Percentiles rank a stretch among this genome's conserved stretches.
These are phyloP conservation scores for Collichthys lucidus DNA, from an alignment of 2,113 vertebrate genomes.

Conservation along the genomic window DNA sequence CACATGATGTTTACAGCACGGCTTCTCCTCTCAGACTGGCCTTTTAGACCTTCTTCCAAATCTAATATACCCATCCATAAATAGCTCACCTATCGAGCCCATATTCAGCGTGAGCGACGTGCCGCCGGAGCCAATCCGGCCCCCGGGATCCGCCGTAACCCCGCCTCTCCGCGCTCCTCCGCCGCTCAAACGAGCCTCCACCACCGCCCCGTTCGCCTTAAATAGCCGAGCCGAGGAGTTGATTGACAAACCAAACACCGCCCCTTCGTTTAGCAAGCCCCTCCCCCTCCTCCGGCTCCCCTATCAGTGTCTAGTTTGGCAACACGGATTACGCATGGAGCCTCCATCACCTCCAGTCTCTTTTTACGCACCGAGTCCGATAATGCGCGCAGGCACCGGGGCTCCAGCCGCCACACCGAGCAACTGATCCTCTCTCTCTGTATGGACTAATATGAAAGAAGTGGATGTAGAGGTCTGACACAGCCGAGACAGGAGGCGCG, in stretches of 20 bases:
- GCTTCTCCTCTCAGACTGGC: constrained; percentile 71
- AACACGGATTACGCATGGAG: constrained; percentile 92
- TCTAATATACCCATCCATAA: constrained; percentile 98
- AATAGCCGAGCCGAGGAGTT: constrained; percentile 87
- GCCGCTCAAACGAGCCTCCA: constrained; percentile 71
- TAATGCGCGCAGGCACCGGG: constrained; percentile 70
- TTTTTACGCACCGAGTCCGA: constrained; percentile 71
- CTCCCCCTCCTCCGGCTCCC: constrained; percentile 71
- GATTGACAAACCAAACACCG: constrained; percentile 81
- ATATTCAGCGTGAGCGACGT: constrained; percentile 84
- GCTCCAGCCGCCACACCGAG: constrained; percentile 17
- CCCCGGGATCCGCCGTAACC: neutral
- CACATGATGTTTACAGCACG: constrained; percentile 64
- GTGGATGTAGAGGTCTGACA: constrained; percentile 73
- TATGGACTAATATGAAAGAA: constrained; percentile 75
- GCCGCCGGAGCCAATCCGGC: constrained; percentile 76
- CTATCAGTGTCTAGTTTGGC: constrained; percentile 82
- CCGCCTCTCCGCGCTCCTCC: constrained; percentile 65
- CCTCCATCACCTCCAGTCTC: constrained; percentile 84
- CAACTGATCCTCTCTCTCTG: constrained; percentile 20
- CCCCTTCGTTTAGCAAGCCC: constrained; percentile 73
- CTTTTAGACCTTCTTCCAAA: constrained; percentile 71
- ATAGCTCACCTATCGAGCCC: constrained; percentile 93
- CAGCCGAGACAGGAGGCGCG: constrained; percentile 49
- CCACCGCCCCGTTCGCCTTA: constrained; percentile 86